Evolutionary conservation across 1,140 invertebrate species (phyloP).

Genomic region (Lepidostoma basale): DNA sequence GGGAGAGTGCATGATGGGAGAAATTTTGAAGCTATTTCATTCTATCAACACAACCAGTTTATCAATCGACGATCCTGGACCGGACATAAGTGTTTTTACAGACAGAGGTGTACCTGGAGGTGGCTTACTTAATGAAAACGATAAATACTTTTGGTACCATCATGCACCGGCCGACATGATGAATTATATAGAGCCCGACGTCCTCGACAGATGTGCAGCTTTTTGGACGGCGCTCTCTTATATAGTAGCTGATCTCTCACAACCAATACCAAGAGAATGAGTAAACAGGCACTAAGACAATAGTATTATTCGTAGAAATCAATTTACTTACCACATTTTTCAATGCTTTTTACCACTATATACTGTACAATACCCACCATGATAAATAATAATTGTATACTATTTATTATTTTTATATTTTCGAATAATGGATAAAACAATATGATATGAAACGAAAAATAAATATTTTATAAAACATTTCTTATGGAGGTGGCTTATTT

Average conservation of each 20-base stretch:
- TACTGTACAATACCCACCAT: too few relatives aligned
- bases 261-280: slow-evolving; percentile 63
- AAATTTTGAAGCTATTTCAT: slow-evolving; percentile 60
- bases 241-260: slow-evolving; percentile 68
- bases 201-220: slow-evolving; percentile 69
- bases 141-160: slow-evolving; percentile 78
- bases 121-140: slow-evolving; percentile 66
- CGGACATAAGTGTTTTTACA: slow-evolving; percentile 67
- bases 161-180: slow-evolving; percentile 76
- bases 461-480: too few relatives aligned
- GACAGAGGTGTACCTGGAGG: slow-evolving; percentile 63
- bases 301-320: too few relatives aligned
- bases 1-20: slow-evolving; percentile 65
- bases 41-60: slow-evolving; percentile 42
- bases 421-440: too few relatives aligned
- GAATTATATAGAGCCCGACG: slow-evolving; percentile 65
- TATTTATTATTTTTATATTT: too few relatives aligned
- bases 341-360: too few relatives aligned
- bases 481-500: slow-evolving; percentile 63
- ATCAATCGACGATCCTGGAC: slow-evolving; percentile 52
- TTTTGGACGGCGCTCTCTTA: slow-evolving; percentile 72
- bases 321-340: too few relatives aligned
- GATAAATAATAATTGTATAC: too few relatives aligned
- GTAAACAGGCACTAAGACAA: too few relatives aligned
- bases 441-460: too few relatives aligned